Conservation (phyloP, 2,113 vertebrate genomes). For the Trematocara stigmaticum region DNA sequence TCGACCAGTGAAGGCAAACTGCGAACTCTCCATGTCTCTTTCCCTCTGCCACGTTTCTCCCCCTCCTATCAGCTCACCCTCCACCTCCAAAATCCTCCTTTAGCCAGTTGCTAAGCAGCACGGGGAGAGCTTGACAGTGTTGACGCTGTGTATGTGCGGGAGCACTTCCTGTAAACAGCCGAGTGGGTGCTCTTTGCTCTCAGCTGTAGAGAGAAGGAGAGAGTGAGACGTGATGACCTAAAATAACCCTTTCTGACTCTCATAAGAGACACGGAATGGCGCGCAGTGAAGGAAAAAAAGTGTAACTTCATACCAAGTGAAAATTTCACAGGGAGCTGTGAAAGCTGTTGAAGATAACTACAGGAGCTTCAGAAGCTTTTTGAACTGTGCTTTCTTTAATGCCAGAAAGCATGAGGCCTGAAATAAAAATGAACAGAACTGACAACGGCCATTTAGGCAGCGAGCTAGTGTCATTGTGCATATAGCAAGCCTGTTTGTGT, state of each 20-base stretch:
- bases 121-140: slow-evolving; percentile 39
- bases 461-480: background rate
- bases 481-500: background rate
- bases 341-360: background rate
- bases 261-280: slow-evolving; percentile 35
- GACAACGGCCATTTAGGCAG: slow-evolving; percentile 1
- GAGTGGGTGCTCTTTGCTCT: slow-evolving; percentile 46
- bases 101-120: slow-evolving; percentile 66
- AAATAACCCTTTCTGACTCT: slow-evolving; percentile 62
- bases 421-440: slow-evolving; percentile 7
- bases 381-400: background rate
- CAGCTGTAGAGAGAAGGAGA: slow-evolving; percentile 7
- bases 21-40: background rate
- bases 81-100: slow-evolving; percentile 12
- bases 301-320: slow-evolving; percentile 5
- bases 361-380: slow-evolving; percentile 21
- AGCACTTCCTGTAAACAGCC: slow-evolving; percentile 66
- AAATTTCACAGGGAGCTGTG: slow-evolving; percentile 11
- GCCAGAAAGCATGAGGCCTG: background rate
- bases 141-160: slow-evolving; percentile 28
- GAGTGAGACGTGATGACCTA: slow-evolving; percentile 46
- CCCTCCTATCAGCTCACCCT: background rate
- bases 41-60: background rate
- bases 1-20: background rate
- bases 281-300: slow-evolving; percentile 1